These are phyloP conservation scores for Sarcophaga rosellei DNA, from an alignment of 2,888 invertebrate genomes.

Conservation along the genomic window DNA sequence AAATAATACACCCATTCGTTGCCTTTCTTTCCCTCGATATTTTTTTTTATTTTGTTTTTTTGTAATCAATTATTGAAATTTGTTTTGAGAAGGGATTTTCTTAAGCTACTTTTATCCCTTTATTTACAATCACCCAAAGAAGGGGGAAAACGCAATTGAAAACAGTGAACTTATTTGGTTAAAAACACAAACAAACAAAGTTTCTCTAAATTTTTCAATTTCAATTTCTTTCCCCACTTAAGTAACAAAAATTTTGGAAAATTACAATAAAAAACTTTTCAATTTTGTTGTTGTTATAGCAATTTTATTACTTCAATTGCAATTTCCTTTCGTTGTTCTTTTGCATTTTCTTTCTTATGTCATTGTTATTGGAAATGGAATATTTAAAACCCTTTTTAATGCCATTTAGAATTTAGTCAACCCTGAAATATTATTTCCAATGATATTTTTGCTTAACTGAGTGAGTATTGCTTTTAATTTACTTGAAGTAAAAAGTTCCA, in stretches of 20 bases:
- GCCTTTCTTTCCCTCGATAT: too few relatives aligned
- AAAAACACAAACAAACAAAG: background rate
- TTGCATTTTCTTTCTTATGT: background rate
- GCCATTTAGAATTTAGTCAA: constrained; percentile 34
- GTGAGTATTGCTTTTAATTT: constrained; percentile 29
- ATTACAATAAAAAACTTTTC: constrained; percentile 24
- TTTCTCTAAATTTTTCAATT: constrained; percentile 10
- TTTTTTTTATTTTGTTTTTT: background rate
- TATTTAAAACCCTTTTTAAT: constrained; percentile 35
- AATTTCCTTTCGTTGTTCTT: background rate
- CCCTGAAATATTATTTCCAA: constrained; percentile 30
- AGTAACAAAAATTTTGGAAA: constrained; percentile 5
- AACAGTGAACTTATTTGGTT: constrained; percentile 7
- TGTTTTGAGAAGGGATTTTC: constrained; percentile 29
- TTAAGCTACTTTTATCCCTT: constrained; percentile 29
- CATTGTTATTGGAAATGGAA: background rate
- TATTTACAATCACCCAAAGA: background rate
- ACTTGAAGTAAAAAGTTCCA: constrained; percentile 50
- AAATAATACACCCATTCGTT: constrained; percentile 2
- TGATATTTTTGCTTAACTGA: background rate
- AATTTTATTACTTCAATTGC: constrained; percentile 35
- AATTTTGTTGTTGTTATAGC: background rate
- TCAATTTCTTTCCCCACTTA: constrained; percentile 22
- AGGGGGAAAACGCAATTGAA: constrained; percentile 30
- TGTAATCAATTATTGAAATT: constrained; percentile 40